phyloP scores from a whole-genome alignment of 2,888 invertebrate genomes.

The Rhogogaster chlorosoma region DNA sequence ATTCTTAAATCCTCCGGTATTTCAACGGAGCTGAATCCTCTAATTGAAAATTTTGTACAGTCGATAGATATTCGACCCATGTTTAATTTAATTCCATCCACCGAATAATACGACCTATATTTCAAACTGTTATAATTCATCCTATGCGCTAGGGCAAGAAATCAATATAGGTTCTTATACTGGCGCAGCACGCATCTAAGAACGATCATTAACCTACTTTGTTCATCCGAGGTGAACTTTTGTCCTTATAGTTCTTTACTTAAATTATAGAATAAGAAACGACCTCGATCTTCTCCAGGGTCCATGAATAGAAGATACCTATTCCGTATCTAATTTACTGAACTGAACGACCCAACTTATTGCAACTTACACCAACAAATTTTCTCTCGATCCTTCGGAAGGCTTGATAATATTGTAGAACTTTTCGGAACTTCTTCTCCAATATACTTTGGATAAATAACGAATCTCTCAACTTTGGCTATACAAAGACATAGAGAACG shows the following conservation, averaged over 20 bases:
- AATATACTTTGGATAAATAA: constrained; percentile 41
- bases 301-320: not conserved
- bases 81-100: constrained; percentile 87
- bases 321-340: not conserved
- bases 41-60: constrained; percentile 90
- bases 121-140: constrained; percentile 32
- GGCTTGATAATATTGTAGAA: constrained; percentile 39
- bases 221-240: not conserved
- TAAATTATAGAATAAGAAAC: not conserved
- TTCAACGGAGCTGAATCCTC: constrained; percentile 88
- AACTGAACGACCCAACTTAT: not conserved
- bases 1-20: constrained; percentile 83
- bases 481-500: not conserved
- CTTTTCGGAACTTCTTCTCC: constrained; percentile 45
- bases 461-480: constrained; percentile 38
- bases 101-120: constrained; percentile 84
- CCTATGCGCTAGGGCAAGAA: not conserved
- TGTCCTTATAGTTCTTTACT: not conserved
- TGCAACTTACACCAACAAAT: constrained; percentile 18
- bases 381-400: constrained; percentile 6
- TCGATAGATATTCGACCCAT: constrained; percentile 90
- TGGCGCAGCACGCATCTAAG: constrained; percentile 36
- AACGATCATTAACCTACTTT: constrained; percentile 40
- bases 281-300: not conserved
- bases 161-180: constrained; percentile 31